A percentile compares a stretch with the other conserved stretches of the same genome.
phyloP scores from a whole-genome alignment of 30 jellyfish, hydroid and myxozoan genomes.

The Hydra vulgaris region DNA sequence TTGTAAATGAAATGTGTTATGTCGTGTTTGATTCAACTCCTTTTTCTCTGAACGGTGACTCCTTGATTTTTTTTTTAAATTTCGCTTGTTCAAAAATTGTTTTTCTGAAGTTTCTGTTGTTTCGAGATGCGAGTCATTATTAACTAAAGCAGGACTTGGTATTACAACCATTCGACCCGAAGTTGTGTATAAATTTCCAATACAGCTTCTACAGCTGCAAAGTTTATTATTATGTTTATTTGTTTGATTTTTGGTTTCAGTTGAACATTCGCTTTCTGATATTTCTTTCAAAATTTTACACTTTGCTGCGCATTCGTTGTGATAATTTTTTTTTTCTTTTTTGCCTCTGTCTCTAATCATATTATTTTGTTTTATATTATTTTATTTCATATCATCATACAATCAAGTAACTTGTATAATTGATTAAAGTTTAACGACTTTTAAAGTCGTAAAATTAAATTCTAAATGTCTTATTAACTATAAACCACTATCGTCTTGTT shows the following conservation, averaged over 20 bases:
- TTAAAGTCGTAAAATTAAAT: no score
- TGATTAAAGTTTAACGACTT: no score
- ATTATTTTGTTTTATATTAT: background rate
- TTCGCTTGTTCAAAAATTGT: background rate
- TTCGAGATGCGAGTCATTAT: background rate
- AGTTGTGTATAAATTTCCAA: background rate
- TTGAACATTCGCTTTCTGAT: background rate
- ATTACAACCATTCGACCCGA: slow-evolving; percentile 26
- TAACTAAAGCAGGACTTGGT: slow-evolving; percentile 19
- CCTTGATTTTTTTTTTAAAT: background rate
- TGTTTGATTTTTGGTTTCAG: background rate
- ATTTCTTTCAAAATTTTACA: background rate
- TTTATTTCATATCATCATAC: no score
- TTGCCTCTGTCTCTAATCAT: background rate
- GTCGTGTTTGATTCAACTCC: background rate
- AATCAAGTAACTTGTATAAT: no score
- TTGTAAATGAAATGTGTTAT: background rate
- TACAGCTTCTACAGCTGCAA: background rate
- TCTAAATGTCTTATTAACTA: no score
- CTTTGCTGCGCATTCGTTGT: background rate
- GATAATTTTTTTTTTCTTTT: background rate
- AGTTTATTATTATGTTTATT: background rate
- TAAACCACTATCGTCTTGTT: no score
- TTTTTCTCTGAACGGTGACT: background rate
- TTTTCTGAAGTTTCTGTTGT: slow-evolving; percentile 18